Conservation (phyloP, 2,797 vertebrate genomes). For the Sciaenops ocellatus region DNA sequence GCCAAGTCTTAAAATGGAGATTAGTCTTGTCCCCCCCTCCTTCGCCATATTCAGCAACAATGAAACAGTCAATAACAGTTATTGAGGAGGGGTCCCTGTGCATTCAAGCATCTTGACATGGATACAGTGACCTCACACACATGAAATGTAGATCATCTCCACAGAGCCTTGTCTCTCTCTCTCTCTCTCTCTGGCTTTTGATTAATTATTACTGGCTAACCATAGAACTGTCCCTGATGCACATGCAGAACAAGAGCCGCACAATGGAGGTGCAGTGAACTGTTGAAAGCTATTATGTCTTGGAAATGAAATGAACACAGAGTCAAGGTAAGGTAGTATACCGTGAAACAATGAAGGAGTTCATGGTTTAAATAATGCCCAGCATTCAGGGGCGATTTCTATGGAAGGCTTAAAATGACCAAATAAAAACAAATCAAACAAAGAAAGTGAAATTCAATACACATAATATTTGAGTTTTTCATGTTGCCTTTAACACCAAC, state of each 20-base stretch:
- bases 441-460: neutral
- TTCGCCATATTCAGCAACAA: slow-evolving; percentile 37
- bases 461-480: neutral
- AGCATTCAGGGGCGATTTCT: slow-evolving; percentile 1
- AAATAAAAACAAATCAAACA: slow-evolving; percentile 10
- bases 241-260: slow-evolving; percentile 69
- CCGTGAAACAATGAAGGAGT: slow-evolving; percentile 49
- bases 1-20: slow-evolving; percentile 23
- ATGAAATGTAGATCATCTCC: slow-evolving; percentile 59
- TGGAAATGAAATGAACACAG: slow-evolving; percentile 70
- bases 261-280: slow-evolving; percentile 75
- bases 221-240: slow-evolving; percentile 64
- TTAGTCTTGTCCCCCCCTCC: slow-evolving; percentile 7
- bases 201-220: slow-evolving; percentile 71
- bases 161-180: slow-evolving; percentile 50
- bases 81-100: slow-evolving; percentile 43
- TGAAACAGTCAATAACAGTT: slow-evolving; percentile 41
- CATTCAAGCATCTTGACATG: slow-evolving; percentile 52
- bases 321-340: slow-evolving; percentile 50
- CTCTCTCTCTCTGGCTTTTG: slow-evolving; percentile 53
- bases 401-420: neutral
- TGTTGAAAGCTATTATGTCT: slow-evolving; percentile 78
- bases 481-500: neutral
- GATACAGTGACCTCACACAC: slow-evolving; percentile 40
- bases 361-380: slow-evolving; percentile 44